Percentiles rank a stretch among this genome's conserved stretches.
Evolutionary conservation across 2,797 vertebrate genomes (phyloP).

Genomic region (Spondyliosoma cantharus): DNA sequence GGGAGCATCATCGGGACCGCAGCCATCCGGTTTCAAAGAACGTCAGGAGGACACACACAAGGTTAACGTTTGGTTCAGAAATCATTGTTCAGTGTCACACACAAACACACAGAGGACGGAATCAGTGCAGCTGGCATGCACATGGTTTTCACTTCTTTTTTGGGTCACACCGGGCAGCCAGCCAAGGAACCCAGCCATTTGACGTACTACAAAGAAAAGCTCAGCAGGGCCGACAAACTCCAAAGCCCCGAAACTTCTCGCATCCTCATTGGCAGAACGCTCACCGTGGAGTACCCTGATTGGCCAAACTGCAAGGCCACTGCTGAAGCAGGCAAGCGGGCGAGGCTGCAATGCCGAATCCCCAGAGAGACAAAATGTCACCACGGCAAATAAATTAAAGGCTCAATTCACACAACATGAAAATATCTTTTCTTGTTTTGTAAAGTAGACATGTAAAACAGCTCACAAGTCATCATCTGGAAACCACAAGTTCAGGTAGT

Average conservation of each 20-base stretch:
- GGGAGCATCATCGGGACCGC: conserved; percentile 79
- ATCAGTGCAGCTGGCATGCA: conserved; percentile 74
- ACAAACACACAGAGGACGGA: conserved; percentile 63
- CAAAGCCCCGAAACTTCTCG: conserved; percentile 65
- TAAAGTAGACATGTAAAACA: conserved; percentile 25
- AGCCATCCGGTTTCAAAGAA: conserved; percentile 74
- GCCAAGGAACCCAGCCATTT: conserved; percentile 65
- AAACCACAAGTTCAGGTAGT: conserved; percentile 14
- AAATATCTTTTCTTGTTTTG: conserved; percentile 26
- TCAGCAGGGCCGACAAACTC: conserved; percentile 60
- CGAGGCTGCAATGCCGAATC: conserved; percentile 65
- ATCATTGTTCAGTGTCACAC: conserved; percentile 63
- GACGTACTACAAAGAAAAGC: conserved; percentile 69
- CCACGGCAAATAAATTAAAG: conserved; percentile 47
- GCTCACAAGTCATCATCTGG: conserved; percentile 11
- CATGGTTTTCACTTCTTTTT: conserved; percentile 56
- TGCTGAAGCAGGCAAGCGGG: conserved; percentile 79
- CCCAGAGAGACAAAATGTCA: conserved; percentile 64
- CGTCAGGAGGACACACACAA: conserved; percentile 75
- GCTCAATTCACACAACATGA: conserved; percentile 41
- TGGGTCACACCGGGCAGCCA: conserved; percentile 57
- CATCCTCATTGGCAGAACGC: conserved; percentile 65
- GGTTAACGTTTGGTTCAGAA: conserved; percentile 72
- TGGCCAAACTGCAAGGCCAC: conserved; percentile 70
- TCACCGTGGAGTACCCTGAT: conserved; percentile 62